Percentiles rank a stretch among this genome's conserved stretches.
Evolutionary conservation across 2,888 invertebrate species (phyloP).

Genomic region (Spilosoma lubricipeda): DNA sequence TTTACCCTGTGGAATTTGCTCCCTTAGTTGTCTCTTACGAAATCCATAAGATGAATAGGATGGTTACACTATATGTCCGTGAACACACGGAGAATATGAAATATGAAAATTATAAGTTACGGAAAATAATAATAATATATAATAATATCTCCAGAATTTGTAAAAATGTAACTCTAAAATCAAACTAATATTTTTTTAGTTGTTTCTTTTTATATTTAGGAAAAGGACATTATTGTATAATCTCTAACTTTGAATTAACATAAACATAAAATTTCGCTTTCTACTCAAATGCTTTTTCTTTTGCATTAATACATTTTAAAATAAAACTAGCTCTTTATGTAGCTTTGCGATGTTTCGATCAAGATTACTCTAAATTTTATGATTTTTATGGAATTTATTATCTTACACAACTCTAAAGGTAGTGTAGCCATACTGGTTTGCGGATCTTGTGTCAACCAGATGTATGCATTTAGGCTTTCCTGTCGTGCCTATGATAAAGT

Average conservation of each 20-base stretch:
- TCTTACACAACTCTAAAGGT: neutral
- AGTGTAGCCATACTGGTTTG: neutral
- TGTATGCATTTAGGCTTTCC: neutral
- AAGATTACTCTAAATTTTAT: neutral
- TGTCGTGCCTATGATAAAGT: neutral
- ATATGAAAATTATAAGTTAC: too few relatives aligned
- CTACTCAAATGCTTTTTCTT: conserved; percentile 1
- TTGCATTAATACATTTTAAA: conserved; percentile 3
- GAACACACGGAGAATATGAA: too few relatives aligned
- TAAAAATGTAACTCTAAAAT: neutral
- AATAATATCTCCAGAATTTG: too few relatives aligned
- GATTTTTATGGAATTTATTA: neutral
- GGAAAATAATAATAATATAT: too few relatives aligned
- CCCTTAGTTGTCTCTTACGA: too few relatives aligned
- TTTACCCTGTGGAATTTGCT: too few relatives aligned
- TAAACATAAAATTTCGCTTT: conserved; percentile 3
- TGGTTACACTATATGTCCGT: too few relatives aligned
- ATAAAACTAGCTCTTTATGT: neutral
- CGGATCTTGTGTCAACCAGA: neutral
- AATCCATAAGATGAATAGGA: too few relatives aligned
- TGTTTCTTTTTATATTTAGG: neutral
- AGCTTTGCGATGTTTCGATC: neutral
- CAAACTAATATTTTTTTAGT: neutral
- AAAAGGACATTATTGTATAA: neutral
- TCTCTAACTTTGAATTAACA: conserved; percentile 2